phyloP scores from a whole-genome alignment of 2,888 invertebrate species.

The Ceriagrion tenellum region DNA sequence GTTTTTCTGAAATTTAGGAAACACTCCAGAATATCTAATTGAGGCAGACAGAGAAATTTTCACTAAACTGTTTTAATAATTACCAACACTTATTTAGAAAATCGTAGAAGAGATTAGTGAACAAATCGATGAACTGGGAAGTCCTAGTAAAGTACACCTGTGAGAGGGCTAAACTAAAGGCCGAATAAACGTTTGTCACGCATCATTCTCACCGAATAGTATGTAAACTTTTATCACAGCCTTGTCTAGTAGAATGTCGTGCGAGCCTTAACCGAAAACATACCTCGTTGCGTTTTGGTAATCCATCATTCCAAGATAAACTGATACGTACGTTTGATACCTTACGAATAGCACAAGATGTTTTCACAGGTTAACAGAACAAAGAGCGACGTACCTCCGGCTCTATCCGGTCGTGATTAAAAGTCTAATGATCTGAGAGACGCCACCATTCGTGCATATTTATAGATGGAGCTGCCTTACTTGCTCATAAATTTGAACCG shows the following conservation, averaged over 20 bases:
- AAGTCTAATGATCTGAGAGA: neutral
- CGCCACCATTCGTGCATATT: neutral
- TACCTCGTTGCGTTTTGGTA: neutral
- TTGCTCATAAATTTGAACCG: neutral
- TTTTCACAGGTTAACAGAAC: neutral
- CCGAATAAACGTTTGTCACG: no score
- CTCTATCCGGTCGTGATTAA: neutral
- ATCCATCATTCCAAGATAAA: neutral
- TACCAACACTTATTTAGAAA: no score
- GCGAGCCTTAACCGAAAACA: neutral
- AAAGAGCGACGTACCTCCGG: conserved; percentile 5
- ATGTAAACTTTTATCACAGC: no score
- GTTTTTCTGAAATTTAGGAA: no score
- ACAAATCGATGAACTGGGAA: no score
- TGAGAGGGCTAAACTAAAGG: no score
- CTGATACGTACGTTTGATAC: neutral
- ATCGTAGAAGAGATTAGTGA: no score
- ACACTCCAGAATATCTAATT: no score
- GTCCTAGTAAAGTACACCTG: no score
- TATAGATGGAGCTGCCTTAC: conserved; percentile 12
- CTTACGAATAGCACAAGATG: neutral
- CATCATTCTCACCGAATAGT: no score
- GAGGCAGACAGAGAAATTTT: no score
- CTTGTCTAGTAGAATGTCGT: neutral
- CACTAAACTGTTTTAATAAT: no score